A percentile compares a stretch with the other conserved stretches of the same genome.
Conservation (phyloP, 2,797 vertebrate genomes). For the Rhadinocentrus ornatus region DNA sequence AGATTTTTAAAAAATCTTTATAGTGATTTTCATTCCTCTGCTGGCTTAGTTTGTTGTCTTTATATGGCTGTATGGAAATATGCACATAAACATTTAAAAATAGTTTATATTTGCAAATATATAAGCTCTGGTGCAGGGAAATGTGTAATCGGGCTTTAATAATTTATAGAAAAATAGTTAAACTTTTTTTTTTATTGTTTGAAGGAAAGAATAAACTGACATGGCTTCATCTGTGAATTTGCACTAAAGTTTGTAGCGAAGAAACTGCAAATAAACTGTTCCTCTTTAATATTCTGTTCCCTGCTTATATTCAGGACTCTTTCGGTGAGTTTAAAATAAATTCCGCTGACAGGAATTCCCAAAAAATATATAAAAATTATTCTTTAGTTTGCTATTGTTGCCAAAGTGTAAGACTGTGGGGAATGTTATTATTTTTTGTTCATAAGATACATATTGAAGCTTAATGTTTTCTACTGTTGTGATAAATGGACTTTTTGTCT, state of each 20-base stretch:
- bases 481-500: neutral
- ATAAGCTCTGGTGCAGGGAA: neutral
- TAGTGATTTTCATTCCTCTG: neutral
- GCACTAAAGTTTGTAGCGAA: constrained; percentile 20
- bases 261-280: constrained; percentile 12
- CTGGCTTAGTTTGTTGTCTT: constrained; percentile 1
- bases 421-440: constrained; percentile 6
- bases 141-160: neutral
- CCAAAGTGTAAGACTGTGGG: constrained; percentile 1
- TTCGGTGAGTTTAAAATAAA: neutral
- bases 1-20: neutral
- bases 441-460: neutral
- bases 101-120: neutral
- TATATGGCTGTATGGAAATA: neutral
- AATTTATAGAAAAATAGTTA: constrained; percentile 4
- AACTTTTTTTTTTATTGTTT: neutral
- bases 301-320: neutral
- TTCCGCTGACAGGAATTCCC: neutral
- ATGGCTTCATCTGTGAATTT: constrained; percentile 18
- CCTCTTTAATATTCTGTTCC: constrained; percentile 16
- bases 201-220: constrained; percentile 28
- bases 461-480: neutral
- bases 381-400: constrained; percentile 1
- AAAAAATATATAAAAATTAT: neutral
- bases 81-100: neutral